phyloP scores from a whole-genome alignment of 2,888 invertebrate species.

The Pandemis heparana region DNA sequence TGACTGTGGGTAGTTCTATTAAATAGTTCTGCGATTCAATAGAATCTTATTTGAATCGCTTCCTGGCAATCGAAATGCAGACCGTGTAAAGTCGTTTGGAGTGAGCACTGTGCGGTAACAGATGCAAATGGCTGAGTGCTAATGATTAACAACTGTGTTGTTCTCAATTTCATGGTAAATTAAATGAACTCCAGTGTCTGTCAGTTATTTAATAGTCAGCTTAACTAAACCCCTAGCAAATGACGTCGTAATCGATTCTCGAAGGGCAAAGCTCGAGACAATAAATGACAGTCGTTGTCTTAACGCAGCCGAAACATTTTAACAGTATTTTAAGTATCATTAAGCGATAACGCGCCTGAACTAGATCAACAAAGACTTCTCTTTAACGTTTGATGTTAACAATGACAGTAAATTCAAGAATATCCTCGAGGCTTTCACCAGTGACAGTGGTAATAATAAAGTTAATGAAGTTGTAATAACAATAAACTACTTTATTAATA shows the following conservation, averaged over 20 bases:
- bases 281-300: constrained; percentile 39
- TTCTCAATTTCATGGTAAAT: constrained; percentile 3
- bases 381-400: neutral
- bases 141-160: neutral
- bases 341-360: constrained; percentile 15
- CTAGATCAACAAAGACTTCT: constrained; percentile 6
- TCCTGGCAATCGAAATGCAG: neutral
- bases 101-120: neutral
- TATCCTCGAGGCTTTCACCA: neutral
- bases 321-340: constrained; percentile 35
- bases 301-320: constrained; percentile 26
- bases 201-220: constrained; percentile 34
- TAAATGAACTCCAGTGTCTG: constrained; percentile 29
- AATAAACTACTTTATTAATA: too few relatives aligned
- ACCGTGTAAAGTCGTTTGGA: neutral
- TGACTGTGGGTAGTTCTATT: neutral
- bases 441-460: neutral
- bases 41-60: neutral
- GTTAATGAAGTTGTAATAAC: too few relatives aligned
- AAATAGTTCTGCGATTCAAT: neutral
- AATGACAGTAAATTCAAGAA: constrained; percentile 5
- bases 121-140: neutral
- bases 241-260: constrained; percentile 37
- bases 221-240: constrained; percentile 25
- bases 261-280: constrained; percentile 26